These are phyloP conservation scores for Menidia menidia DNA, from an alignment of 2,797 vertebrate genomes.

Conservation along the genomic window DNA sequence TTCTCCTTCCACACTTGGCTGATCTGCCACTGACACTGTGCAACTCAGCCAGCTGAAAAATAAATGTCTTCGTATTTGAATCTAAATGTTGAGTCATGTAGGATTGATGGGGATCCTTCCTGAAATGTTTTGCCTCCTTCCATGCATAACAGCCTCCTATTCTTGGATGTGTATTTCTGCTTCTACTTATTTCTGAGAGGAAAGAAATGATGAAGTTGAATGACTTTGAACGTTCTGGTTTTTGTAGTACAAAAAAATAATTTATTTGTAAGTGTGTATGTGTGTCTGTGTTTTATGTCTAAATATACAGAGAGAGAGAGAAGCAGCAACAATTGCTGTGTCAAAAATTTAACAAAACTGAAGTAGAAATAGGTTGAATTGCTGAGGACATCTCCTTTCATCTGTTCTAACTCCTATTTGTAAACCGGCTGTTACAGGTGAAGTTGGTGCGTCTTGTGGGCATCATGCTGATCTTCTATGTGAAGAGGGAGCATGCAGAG, in stretches of 20 bases:
- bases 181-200: conserved; percentile 16
- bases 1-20: conserved; percentile 32
- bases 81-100: conserved; percentile 13
- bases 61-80: conserved; percentile 11
- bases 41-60: conserved; percentile 14
- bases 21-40: conserved; percentile 26
- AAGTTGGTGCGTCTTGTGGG: conserved; percentile 93
- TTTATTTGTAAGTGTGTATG: no score
- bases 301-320: background rate
- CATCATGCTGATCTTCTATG: conserved; percentile 94
- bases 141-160: background rate
- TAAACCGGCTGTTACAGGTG: conserved; percentile 81
- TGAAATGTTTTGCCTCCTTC: background rate
- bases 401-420: background rate
- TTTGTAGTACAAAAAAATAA: background rate
- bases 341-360: background rate
- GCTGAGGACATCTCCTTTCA: background rate
- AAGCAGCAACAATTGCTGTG: conserved; percentile 16
- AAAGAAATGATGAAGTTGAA: background rate
- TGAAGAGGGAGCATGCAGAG: conserved; percentile 89
- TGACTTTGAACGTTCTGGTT: background rate
- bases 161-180: background rate
- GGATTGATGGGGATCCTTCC: conserved; percentile 1
- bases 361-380: background rate
- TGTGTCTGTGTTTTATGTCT: no score